Conservation (phyloP, 1,140 invertebrate genomes). For the Achatina immaculata region DNA sequence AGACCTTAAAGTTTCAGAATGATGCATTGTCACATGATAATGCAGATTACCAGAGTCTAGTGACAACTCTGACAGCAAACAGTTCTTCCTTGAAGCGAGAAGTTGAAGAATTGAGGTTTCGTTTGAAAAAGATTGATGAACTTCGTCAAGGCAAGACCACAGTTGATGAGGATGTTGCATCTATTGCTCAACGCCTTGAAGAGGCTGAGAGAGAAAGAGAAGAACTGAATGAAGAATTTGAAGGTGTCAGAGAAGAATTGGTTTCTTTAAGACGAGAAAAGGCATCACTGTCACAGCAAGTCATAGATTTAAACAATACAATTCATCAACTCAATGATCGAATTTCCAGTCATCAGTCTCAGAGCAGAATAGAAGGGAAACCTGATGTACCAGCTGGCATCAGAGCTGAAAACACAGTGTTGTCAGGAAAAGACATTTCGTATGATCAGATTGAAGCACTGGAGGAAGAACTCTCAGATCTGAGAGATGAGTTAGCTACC, state of each 20-base stretch:
- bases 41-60: conserved; percentile 78
- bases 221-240: conserved; percentile 59
- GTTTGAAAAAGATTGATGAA: conserved; percentile 23
- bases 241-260: conserved; percentile 59
- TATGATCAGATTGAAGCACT: conserved; percentile 52
- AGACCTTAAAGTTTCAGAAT: conserved; percentile 70
- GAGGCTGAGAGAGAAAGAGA: conserved; percentile 48
- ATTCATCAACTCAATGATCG: conserved; percentile 38
- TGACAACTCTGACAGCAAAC: conserved; percentile 66
- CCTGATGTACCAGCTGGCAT: neutral
- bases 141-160: neutral
- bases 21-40: conserved; percentile 84
- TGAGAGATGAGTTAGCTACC: conserved; percentile 50
- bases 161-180: neutral
- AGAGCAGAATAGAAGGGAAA: neutral
- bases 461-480: conserved; percentile 55
- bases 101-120: conserved; percentile 44
- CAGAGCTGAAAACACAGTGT: neutral
- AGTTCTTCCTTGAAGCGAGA: conserved; percentile 71
- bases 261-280: conserved; percentile 44
- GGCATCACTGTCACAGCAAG: conserved; percentile 35
- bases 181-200: neutral
- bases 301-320: conserved; percentile 37
- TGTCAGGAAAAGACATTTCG: neutral
- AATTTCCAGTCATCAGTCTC: conserved; percentile 30